Base-by-base conservation (phyloP, 2,888 invertebrate species). In the Nebria brevicollis region DNA sequence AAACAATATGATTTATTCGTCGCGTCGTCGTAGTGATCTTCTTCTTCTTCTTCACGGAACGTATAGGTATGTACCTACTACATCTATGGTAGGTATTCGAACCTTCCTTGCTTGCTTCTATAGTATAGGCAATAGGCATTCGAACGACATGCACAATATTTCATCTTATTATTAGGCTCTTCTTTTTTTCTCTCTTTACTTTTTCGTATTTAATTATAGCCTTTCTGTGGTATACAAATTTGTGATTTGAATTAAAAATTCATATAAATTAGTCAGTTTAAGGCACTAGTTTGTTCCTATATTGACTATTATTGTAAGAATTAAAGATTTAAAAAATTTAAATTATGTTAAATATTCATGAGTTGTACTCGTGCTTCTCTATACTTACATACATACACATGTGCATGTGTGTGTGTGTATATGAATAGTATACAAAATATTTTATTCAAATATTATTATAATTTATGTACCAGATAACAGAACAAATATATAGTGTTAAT, bases 211-310 rank as follows among this genome's bases (percentile, higher is more conserved):
- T 80, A 80, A 80, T 79, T 79, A 79, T 34, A 70, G 25, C 66
- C 74, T 43, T 42, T 43, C 74, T 66, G 42, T 72, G 26, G 26
- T 66, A 25, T 72, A 74, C 74, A 75, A 80, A 80, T 75, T 80
- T 75, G 72, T 75, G 80, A 70, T 75, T 80, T 54, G 80, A 80
- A 80, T 80, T 80, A 80, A 80, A 75, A 80, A 80, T 80, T 80
- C 80, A 80, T 80, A 80, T 72, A 80, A 80, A 80, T 80, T 80
- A 80, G 80, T 80, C 68, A 80, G 68, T 66, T 75, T 75, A 75
- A 64, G 75, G 75, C 65, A 75, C 70, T 75, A 75, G 80, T 75
- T 20, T 75, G 20, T 43, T 80, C 65, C 65, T 41, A 20, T 42
- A 26, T 25, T 10, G 20, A 25, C 15, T 68, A 80, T 80, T 80